Evolutionary conservation across 2,888 invertebrate genomes (phyloP).

Genomic region (Mimumesa dahlbomi): DNA sequence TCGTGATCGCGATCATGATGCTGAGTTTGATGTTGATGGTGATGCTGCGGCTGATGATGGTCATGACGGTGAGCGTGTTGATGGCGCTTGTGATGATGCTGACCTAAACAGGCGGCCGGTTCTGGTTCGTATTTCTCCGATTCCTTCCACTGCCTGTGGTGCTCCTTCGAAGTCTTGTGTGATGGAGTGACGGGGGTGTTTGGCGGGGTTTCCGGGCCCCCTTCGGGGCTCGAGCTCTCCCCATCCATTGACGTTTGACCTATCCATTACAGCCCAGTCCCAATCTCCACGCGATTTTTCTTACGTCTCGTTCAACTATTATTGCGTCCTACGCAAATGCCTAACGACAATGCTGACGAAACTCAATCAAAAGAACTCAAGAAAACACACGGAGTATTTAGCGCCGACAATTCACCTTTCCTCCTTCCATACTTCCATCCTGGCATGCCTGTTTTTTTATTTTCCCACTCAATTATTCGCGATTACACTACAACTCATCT

Average conservation of each 20-base stretch:
- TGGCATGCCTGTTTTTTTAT: too few species aligned
- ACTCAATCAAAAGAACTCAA: constrained; percentile 72
- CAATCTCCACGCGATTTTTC: constrained; percentile 75
- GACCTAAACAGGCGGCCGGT: constrained; percentile 77
- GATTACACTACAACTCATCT: too few species aligned
- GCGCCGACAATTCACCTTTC: constrained; percentile 46
- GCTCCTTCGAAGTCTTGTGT: constrained; percentile 75
- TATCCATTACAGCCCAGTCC: constrained; percentile 80
- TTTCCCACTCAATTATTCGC: too few species aligned
- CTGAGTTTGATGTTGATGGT: constrained; percentile 81
- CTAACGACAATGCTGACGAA: constrained; percentile 79
- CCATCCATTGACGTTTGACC: constrained; percentile 80
- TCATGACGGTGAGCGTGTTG: constrained; percentile 81
- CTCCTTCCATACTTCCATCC: too few species aligned
- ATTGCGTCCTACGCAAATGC: constrained; percentile 78
- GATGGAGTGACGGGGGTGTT: constrained; percentile 79
- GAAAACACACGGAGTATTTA: constrained; percentile 67
- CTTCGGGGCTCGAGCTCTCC: constrained; percentile 76
- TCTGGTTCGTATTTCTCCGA: constrained; percentile 73
- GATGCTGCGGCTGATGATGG: constrained; percentile 82
- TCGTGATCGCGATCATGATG: constrained; percentile 77
- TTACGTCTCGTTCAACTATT: constrained; percentile 74
- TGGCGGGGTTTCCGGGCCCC: constrained; percentile 79
- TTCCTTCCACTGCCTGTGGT: constrained; percentile 75
- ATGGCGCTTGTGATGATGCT: constrained; percentile 80